Evolutionary conservation across 2,797 vertebrate species (phyloP).

Genomic region (Pteronotus mesoamericanus): DNA sequence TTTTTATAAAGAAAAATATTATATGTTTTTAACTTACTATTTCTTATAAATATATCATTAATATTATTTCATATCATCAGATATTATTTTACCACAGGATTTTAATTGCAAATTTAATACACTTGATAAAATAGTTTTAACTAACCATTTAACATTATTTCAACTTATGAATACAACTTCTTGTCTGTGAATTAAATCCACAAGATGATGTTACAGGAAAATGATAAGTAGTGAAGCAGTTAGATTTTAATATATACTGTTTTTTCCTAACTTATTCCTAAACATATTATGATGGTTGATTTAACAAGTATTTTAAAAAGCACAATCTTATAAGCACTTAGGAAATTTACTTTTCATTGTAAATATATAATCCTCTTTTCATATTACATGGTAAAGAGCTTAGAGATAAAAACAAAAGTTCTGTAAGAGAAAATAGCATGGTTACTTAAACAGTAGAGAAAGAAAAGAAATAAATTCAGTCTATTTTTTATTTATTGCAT

Average conservation of each 20-base stretch:
- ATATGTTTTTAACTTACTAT: not conserved
- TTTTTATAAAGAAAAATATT: constrained; percentile 9
- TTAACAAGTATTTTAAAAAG: not conserved
- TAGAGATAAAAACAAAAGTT: not conserved
- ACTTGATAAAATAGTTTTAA: not conserved
- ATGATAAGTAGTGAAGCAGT: not conserved
- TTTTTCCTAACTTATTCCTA: not conserved
- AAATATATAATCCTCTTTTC: constrained; percentile 33
- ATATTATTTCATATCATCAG: not conserved
- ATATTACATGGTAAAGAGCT: constrained; percentile 12
- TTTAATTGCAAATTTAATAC: not conserved
- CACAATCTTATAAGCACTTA: constrained; percentile 2
- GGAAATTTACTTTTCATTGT: constrained; percentile 44
- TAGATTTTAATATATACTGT: not conserved
- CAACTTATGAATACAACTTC: not conserved
- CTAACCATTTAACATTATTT: constrained; percentile 2
- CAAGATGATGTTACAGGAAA: not conserved
- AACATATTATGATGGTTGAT: constrained; percentile 23
- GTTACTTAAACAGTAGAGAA: not conserved
- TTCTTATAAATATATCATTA: not conserved
- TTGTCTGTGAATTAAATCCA: not conserved
- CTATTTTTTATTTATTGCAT: constrained; percentile 39
- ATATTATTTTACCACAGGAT: not conserved
- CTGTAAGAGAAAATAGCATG: not conserved
- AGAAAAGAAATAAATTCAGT: not conserved